Percentiles rank a stretch among this genome's conserved stretches.
phyloP scores from a whole-genome alignment of 2,113 vertebrate genomes.

The Nymphicus hollandicus region DNA sequence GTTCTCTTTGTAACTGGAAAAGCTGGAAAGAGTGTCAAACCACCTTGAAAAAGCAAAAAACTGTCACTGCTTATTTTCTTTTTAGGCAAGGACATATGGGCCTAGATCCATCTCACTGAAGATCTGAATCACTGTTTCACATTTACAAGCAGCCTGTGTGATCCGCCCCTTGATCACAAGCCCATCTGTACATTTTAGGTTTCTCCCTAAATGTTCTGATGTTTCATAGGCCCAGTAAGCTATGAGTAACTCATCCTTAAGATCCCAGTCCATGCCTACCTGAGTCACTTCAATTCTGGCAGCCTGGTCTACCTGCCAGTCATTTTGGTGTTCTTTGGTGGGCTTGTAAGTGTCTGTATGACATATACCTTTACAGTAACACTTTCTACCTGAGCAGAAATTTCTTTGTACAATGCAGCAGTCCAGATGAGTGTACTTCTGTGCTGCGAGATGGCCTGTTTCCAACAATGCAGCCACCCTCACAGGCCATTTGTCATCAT shows the following conservation, averaged over 20 bases:
- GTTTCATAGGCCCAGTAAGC: not conserved
- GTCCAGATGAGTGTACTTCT: not conserved
- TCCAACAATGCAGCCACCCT: not conserved
- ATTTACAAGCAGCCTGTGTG: not conserved
- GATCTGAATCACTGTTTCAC: not conserved
- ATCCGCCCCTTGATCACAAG: not conserved
- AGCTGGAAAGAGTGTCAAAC: not conserved
- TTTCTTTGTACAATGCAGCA: not conserved
- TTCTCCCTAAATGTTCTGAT: not conserved
- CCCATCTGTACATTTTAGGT: not conserved
- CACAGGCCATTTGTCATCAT: not conserved
- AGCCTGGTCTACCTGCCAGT: not conserved
- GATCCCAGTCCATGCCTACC: not conserved
- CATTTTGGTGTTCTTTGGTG: not conserved
- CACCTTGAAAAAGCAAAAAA: not conserved
- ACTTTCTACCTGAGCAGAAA: not conserved
- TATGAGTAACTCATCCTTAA: not conserved
- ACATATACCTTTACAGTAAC: not conserved
- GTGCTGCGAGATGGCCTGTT: not conserved
- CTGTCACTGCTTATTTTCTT: not conserved
- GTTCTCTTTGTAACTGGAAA: not conserved
- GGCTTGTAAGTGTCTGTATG: not conserved
- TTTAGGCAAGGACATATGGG: not conserved
- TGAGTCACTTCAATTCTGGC: not conserved
- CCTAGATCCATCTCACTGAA: not conserved